Conservation (phyloP, 2,888 invertebrate genomes). For the Ochropacha duplaris region DNA sequence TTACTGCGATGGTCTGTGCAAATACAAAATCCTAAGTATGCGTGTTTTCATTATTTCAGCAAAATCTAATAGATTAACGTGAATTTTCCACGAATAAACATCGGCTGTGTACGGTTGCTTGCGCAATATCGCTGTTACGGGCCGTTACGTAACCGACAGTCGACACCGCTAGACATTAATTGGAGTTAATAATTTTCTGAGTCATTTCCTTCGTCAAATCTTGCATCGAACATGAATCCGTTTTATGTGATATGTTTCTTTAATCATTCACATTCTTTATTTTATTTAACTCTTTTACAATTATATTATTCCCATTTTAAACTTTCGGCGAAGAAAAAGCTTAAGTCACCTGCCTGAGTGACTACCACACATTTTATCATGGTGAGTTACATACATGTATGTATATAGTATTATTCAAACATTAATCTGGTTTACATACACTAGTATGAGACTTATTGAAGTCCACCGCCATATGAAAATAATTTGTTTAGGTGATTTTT, state of each 20-base stretch:
- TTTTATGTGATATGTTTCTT: background rate
- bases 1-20: background rate
- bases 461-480: no score
- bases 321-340: no score
- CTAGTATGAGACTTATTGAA: no score
- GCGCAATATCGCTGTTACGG: constrained; percentile 25
- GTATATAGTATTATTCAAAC: no score
- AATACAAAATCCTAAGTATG: background rate
- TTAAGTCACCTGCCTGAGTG: no score
- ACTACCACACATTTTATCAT: no score
- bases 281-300: no score
- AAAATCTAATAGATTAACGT: constrained; percentile 12
- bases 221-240: constrained; percentile 2
- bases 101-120: constrained; percentile 15
- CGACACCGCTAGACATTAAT: constrained; percentile 33
- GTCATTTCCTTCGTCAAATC: constrained; percentile 22
- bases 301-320: no score
- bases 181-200: constrained; percentile 40
- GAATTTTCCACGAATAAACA: constrained; percentile 16
- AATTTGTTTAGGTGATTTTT: no score
- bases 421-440: no score
- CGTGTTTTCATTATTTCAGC: background rate
- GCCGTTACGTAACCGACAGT: constrained; percentile 40
- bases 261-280: background rate
- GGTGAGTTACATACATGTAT: no score